Evolutionary conservation across 1,140 invertebrate genomes (phyloP).

Genomic region (Ericerus pela): DNA sequence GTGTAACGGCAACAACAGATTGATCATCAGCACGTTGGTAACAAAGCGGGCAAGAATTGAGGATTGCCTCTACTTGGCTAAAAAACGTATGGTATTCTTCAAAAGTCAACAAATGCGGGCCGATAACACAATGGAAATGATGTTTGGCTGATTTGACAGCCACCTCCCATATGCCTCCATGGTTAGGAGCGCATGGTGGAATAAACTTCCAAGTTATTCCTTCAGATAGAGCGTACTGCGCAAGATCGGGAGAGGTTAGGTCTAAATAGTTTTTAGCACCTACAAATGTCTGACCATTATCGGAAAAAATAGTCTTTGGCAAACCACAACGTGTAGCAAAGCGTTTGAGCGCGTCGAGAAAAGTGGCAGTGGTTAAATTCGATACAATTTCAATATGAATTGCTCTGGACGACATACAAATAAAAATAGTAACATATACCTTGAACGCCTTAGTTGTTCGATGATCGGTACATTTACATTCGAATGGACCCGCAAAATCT

Average conservation of each 20-base stretch:
- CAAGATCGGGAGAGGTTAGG: too few species aligned
- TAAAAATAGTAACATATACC: slow-evolving; percentile 31
- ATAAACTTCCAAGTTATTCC: slow-evolving; percentile 23
- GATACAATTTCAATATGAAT: slow-evolving; percentile 32
- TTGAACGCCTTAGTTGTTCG: background rate
- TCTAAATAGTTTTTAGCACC: too few species aligned
- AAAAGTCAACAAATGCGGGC: slow-evolving; percentile 21
- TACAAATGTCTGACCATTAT: slow-evolving; percentile 31
- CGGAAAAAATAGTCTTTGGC: slow-evolving; percentile 25
- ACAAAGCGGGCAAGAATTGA: slow-evolving; percentile 30
- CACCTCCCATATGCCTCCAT: slow-evolving; percentile 26
- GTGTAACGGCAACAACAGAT: slow-evolving; percentile 24
- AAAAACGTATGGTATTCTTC: slow-evolving; percentile 26
- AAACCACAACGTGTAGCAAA: slow-evolving; percentile 30
- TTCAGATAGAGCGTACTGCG: too few species aligned
- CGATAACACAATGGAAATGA: background rate
- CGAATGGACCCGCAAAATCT: slow-evolving; percentile 6
- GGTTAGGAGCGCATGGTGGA: slow-evolving; percentile 23
- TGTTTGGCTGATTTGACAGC: slow-evolving; percentile 25
- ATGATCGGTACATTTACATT: background rate
- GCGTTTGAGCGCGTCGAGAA: slow-evolving; percentile 29
- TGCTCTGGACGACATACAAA: slow-evolving; percentile 31
- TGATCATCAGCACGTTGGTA: slow-evolving; percentile 25
- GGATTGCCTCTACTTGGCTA: slow-evolving; percentile 25
- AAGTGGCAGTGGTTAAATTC: slow-evolving; percentile 29